Evolutionary conservation across 2,113 vertebrate species (phyloP).

Genomic region (Syngnathus scovelli): DNA sequence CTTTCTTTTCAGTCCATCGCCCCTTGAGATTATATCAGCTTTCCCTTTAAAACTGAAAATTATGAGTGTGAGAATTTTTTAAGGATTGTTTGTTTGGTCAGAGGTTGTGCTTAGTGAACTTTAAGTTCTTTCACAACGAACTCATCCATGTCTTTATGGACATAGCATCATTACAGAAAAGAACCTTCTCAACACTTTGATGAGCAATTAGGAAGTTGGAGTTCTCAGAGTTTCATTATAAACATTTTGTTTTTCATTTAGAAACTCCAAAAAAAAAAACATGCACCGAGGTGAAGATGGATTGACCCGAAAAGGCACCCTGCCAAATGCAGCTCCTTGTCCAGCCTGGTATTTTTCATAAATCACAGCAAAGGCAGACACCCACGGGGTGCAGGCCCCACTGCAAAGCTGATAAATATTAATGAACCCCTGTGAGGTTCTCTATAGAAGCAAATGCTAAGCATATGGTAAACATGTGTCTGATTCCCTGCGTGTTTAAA

Average conservation of each 20-base stretch:
- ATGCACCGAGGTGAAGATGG: background rate
- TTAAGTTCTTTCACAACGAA: too few species aligned
- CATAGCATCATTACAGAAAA: background rate
- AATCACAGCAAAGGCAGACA: background rate
- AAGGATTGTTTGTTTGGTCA: too few species aligned
- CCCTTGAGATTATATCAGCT: background rate
- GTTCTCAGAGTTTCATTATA: too few species aligned
- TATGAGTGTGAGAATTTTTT: background rate
- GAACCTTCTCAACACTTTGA: background rate
- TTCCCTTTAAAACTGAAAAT: background rate
- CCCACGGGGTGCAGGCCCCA: background rate
- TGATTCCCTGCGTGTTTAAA: background rate
- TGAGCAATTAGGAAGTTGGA: too few species aligned
- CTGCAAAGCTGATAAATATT: background rate
- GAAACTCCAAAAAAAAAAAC: background rate
- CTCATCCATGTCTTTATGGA: too few species aligned
- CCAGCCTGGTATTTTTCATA: constrained; percentile 7
- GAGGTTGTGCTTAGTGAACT: too few species aligned
- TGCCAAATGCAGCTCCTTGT: background rate
- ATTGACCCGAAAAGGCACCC: background rate
- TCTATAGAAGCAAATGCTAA: constrained; percentile 1
- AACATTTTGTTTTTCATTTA: too few species aligned
- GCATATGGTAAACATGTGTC: background rate
- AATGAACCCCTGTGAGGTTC: background rate
- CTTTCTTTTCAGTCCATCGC: background rate